phyloP scores from a whole-genome alignment of 2,797 vertebrate species.

The Iguana delicatissima region DNA sequence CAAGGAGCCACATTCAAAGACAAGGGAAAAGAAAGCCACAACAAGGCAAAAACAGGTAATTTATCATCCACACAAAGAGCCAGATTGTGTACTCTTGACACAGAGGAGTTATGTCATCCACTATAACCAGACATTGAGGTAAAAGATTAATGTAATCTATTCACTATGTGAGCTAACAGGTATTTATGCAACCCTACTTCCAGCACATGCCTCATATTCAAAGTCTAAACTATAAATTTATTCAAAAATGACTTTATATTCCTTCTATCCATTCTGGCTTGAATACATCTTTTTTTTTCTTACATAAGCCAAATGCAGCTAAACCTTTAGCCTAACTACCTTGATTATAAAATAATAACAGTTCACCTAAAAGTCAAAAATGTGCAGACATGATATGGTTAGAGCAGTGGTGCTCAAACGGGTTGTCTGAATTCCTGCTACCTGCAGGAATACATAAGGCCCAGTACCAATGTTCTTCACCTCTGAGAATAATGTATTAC shows the following conservation, averaged over 20 bases:
- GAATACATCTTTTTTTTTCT: neutral
- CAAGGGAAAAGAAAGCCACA: neutral
- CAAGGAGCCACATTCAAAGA: neutral
- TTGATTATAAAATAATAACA: neutral
- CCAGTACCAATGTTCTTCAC: neutral
- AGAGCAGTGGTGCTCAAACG: neutral
- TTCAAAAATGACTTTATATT: neutral
- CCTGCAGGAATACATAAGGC: neutral
- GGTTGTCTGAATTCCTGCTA: neutral
- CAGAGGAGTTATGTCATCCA: neutral
- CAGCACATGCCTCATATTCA: neutral
- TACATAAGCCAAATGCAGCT: neutral
- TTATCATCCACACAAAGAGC: neutral
- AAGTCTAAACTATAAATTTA: neutral
- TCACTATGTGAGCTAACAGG: too few species aligned
- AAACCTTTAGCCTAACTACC: neutral
- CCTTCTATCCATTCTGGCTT: neutral
- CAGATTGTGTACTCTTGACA: neutral
- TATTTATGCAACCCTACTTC: neutral
- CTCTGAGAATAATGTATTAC: neutral
- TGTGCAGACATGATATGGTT: neutral
- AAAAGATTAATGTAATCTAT: neutral
- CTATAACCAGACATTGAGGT: neutral
- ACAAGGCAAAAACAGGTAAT: neutral
- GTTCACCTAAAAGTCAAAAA: neutral